Percentiles rank a stretch among this genome's conserved stretches.
phyloP scores from a whole-genome alignment of 2,888 invertebrate species.

The Emesis russula region DNA sequence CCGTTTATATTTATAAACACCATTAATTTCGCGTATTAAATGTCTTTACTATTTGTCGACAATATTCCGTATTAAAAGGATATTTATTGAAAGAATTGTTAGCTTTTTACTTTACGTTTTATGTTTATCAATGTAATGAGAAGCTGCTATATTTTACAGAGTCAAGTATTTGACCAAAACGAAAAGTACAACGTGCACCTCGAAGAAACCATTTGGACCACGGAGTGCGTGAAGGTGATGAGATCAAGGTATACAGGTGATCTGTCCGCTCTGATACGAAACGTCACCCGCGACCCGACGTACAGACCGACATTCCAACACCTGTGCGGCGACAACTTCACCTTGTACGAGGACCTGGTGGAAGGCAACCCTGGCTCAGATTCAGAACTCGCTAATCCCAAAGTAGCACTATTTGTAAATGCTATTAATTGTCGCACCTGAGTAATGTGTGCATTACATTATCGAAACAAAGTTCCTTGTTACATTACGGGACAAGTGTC shows the following conservation, averaged over 20 bases:
- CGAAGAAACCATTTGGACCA: constrained; percentile 94
- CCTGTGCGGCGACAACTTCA: constrained; percentile 90
- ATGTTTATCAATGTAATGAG: too few relatives aligned
- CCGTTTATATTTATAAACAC: too few relatives aligned
- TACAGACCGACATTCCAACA: constrained; percentile 88
- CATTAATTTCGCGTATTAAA: too few relatives aligned
- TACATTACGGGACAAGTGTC: too few relatives aligned
- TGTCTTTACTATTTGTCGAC: too few relatives aligned
- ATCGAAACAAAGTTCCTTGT: too few relatives aligned
- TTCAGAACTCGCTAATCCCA: constrained; percentile 57
- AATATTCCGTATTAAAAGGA: too few relatives aligned
- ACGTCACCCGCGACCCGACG: constrained; percentile 30
- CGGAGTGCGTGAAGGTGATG: constrained; percentile 90
- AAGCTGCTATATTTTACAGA: constrained; percentile 90
- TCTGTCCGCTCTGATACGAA: constrained; percentile 5
- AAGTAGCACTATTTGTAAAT: constrained; percentile 63
- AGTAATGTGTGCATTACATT: neutral
- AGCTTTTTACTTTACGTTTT: too few relatives aligned
- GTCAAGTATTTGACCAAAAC: constrained; percentile 97
- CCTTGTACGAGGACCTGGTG: constrained; percentile 78
- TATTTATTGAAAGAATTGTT: too few relatives aligned
- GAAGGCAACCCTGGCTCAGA: neutral
- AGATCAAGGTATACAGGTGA: constrained; percentile 27
- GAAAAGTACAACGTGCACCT: constrained; percentile 96
- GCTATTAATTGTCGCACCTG: neutral